These are phyloP conservation scores for Psophia crepitans DNA, from an alignment of 2,113 vertebrate species.

Conservation along the genomic window DNA sequence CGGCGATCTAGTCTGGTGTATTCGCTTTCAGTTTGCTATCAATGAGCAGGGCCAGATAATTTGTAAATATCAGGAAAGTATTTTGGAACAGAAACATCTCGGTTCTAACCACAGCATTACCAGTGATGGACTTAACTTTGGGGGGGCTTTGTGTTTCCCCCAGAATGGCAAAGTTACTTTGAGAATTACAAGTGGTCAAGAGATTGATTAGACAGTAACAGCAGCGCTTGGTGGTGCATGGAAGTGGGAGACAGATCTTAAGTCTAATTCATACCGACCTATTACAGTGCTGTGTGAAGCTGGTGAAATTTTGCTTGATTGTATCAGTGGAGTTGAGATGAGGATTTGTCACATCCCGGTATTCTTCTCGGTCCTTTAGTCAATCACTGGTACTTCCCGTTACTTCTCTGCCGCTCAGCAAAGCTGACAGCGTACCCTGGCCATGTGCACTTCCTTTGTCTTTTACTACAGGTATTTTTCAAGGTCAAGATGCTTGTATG, in stretches of 20 bases:
- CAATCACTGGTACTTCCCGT: background rate
- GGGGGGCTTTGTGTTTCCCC: background rate
- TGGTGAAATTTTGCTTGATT: background rate
- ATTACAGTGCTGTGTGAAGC: background rate
- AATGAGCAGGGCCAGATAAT: background rate
- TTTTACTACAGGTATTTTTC: background rate
- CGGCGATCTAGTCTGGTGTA: background rate
- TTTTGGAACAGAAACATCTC: background rate
- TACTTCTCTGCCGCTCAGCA: background rate
- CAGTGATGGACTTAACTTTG: background rate
- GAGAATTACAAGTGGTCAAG: background rate
- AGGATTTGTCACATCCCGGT: background rate
- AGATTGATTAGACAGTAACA: background rate
- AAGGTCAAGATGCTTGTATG: background rate
- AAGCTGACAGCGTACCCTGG: background rate
- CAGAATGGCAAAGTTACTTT: background rate
- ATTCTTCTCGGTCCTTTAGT: background rate
- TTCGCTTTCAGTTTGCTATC: background rate
- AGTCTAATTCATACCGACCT: background rate
- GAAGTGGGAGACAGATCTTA: background rate
- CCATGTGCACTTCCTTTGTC: background rate
- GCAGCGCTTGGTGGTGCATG: background rate
- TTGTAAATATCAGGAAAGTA: background rate
- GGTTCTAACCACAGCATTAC: background rate
- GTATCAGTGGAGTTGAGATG: background rate